Percentiles rank a stretch among this genome's conserved stretches.
These are phyloP conservation scores for Siphlonurus alternatus DNA, from an alignment of 2,888 invertebrate species.

Conservation along the genomic window DNA sequence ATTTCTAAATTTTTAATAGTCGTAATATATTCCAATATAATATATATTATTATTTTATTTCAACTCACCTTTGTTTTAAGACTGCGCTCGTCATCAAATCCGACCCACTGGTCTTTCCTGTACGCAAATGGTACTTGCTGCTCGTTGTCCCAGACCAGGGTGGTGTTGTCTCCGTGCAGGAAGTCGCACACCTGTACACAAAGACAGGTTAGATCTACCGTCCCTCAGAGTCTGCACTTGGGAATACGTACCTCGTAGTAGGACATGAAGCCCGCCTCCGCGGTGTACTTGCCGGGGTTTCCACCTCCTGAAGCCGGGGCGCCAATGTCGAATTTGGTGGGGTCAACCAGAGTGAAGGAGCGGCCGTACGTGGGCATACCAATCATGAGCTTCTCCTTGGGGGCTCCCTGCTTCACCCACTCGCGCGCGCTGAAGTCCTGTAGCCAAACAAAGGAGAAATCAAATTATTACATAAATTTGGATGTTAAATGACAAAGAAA, in stretches of 20 bases:
- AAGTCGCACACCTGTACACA: conserved; percentile 62
- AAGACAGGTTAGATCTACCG: not conserved
- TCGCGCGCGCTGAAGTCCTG: conserved; percentile 79
- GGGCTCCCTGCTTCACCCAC: conserved; percentile 86
- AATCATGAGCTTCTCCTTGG: conserved; percentile 83
- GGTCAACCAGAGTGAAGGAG: conserved; percentile 73
- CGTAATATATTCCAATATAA: no score
- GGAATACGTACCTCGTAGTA: conserved; percentile 58
- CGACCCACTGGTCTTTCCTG: conserved; percentile 81
- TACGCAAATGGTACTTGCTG: conserved; percentile 93
- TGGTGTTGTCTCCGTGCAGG: conserved; percentile 75
- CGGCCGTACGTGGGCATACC: conserved; percentile 92
- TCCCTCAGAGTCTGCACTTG: not conserved
- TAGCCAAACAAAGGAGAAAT: conserved; percentile 14
- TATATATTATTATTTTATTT: no score
- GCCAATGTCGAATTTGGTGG: conserved; percentile 79
- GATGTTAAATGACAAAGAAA: no score
- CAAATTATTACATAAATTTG: conserved; percentile 4
- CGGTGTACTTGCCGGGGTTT: conserved; percentile 68
- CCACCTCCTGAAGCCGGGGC: conserved; percentile 83
- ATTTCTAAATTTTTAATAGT: no score
- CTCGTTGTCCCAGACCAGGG: conserved; percentile 88
- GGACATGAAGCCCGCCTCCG: conserved; percentile 86
- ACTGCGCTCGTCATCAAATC: conserved; percentile 85
- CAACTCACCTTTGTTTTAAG: conserved; percentile 66